Conservation (phyloP, 2,113 vertebrate species). For the Anthoscopus minutus region DNA sequence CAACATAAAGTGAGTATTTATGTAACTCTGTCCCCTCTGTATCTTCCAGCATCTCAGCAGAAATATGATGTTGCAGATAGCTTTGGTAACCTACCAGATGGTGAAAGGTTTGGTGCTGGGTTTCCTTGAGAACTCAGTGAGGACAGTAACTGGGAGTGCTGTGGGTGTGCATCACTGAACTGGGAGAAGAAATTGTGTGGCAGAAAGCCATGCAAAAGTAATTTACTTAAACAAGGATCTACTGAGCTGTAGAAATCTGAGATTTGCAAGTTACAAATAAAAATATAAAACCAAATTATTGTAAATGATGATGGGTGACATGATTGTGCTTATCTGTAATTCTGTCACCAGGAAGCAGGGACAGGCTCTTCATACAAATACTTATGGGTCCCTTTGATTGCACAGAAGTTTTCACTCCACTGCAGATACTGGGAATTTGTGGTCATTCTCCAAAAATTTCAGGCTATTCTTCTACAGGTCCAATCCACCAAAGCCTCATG, state of each 20-base stretch:
- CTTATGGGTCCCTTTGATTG: neutral
- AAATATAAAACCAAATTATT: neutral
- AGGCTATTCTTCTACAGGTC: neutral
- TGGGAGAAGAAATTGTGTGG: neutral
- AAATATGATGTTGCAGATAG: neutral
- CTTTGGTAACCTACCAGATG: neutral
- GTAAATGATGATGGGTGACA: neutral
- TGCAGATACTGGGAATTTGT: neutral
- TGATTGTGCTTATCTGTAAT: neutral
- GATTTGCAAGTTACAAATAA: neutral
- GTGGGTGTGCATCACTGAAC: neutral
- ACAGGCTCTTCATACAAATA: neutral
- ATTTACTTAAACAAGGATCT: neutral
- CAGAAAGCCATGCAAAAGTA: neutral
- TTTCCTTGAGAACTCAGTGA: neutral
- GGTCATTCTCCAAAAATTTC: neutral
- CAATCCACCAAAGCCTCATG: neutral
- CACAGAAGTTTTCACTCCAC: neutral
- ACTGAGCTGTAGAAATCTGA: neutral
- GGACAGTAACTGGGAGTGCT: neutral
- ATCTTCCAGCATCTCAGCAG: neutral
- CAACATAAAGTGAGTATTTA: neutral
- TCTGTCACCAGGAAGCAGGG: neutral
- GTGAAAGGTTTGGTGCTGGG: neutral
- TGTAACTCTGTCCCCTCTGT: accelerated